Evolutionary conservation across 1,140 invertebrate genomes (phyloP).

Genomic region (Phthorimaea operculella): DNA sequence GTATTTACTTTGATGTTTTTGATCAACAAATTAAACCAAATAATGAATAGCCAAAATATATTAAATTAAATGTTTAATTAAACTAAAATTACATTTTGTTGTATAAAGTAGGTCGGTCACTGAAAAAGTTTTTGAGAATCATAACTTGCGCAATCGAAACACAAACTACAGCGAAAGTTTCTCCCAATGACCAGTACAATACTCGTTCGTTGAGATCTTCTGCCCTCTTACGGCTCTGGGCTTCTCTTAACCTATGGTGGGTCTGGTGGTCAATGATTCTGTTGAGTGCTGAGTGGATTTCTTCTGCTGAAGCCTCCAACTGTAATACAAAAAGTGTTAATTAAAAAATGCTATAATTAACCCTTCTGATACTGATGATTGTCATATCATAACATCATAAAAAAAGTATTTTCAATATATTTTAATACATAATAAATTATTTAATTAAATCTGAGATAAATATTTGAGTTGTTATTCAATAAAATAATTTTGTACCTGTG

Average conservation of each 20-base stretch:
- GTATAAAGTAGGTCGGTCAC: slow-evolving; percentile 75
- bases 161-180: slow-evolving; percentile 86
- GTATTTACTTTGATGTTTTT: not conserved
- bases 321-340: slow-evolving; percentile 50
- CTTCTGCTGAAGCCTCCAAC: slow-evolving; percentile 92
- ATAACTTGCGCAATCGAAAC: slow-evolving; percentile 92
- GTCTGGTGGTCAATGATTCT: slow-evolving; percentile 94
- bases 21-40: slow-evolving; percentile 3
- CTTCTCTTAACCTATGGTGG: slow-evolving; percentile 94
- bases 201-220: slow-evolving; percentile 96
- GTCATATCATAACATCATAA: too few species aligned
- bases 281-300: slow-evolving; percentile 89
- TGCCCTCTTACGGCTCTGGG: slow-evolving; percentile 92
- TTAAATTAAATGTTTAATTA: slow-evolving; percentile 36
- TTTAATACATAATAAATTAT: too few species aligned
- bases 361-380: too few species aligned
- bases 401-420: too few species aligned
- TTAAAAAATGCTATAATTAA: not conserved
- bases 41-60: slow-evolving; percentile 16
- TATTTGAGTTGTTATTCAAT: too few species aligned
- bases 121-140: slow-evolving; percentile 94
- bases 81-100: slow-evolving; percentile 51
- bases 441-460: slow-evolving; percentile 1
- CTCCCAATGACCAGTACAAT: slow-evolving; percentile 90
- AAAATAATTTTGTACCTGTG: slow-evolving; percentile 76